These are phyloP conservation scores for Oxystoma pomonae DNA, from an alignment of 2,888 invertebrate species.

Conservation along the genomic window DNA sequence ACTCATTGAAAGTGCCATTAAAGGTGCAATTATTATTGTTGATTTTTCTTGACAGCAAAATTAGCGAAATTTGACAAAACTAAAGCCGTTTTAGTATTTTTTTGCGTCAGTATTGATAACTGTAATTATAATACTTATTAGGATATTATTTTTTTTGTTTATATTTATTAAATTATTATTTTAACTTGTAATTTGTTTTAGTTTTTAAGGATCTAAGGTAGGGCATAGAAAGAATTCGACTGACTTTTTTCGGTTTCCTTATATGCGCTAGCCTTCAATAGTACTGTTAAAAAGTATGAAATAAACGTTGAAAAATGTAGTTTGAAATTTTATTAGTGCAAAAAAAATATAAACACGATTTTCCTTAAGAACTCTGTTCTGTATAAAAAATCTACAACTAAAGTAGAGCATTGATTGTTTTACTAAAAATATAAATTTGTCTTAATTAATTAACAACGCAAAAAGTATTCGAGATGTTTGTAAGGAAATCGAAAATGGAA, in stretches of 20 bases:
- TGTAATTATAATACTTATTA: background rate
- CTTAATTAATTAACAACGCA: background rate
- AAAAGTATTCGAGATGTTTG: background rate
- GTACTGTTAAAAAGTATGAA: no score
- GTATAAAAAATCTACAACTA: constrained; percentile 21
- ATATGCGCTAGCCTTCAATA: no score
- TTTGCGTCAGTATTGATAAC: background rate
- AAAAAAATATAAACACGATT: constrained; percentile 24
- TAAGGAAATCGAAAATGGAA: background rate
- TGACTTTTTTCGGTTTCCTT: no score
- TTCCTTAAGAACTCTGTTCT: constrained; percentile 4
- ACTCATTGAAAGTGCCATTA: no score
- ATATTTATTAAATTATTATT: background rate
- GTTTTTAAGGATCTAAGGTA: background rate
- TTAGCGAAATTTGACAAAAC: background rate
- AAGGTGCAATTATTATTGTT: background rate
- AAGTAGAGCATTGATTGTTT: constrained; percentile 3
- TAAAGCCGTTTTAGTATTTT: background rate
- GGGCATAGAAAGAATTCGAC: no score
- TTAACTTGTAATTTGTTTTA: background rate
- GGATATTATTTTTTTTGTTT: background rate
- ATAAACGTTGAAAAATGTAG: background rate
- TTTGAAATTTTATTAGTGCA: constrained; percentile 22
- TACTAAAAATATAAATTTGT: background rate
- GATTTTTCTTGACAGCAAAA: background rate